Evolutionary conservation across 1,140 invertebrate genomes (phyloP).

Genomic region (Zaprionus taronus): DNA sequence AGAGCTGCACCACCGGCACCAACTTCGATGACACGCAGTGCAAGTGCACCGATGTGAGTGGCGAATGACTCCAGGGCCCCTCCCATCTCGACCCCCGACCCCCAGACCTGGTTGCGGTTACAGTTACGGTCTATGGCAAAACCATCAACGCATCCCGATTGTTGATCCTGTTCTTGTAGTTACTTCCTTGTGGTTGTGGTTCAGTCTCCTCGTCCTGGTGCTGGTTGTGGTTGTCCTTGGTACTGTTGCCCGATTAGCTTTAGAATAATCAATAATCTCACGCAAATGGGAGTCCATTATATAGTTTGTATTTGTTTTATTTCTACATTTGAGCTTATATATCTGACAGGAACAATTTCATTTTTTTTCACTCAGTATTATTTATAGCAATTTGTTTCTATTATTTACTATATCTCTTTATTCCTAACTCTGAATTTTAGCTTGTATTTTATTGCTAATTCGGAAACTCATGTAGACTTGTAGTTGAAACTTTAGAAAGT

Average conservation of each 20-base stretch:
- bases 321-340: not conserved
- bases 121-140: conserved; percentile 17
- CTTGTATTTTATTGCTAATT: too few species aligned
- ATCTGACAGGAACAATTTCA: not conserved
- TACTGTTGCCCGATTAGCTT: not conserved
- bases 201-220: not conserved
- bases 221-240: conserved; percentile 9
- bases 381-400: not conserved
- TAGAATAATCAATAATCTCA: not conserved
- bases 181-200: conserved; percentile 10
- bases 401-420: not conserved
- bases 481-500: too few species aligned
- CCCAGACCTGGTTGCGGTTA: conserved; percentile 7
- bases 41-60: conserved; percentile 85
- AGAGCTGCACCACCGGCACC: conserved; percentile 87
- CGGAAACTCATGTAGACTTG: too few species aligned
- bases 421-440: too few species aligned
- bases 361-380: not conserved
- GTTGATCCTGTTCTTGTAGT: not conserved
- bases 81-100: not conserved
- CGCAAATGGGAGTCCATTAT: not conserved
- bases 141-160: too few species aligned
- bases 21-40: conserved; percentile 87
- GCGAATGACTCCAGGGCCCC: not conserved
- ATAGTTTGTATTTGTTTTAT: too few species aligned